These are phyloP conservation scores for Pseudopodoces humilis DNA, from an alignment of 2,113 vertebrate genomes.

Conservation along the genomic window DNA sequence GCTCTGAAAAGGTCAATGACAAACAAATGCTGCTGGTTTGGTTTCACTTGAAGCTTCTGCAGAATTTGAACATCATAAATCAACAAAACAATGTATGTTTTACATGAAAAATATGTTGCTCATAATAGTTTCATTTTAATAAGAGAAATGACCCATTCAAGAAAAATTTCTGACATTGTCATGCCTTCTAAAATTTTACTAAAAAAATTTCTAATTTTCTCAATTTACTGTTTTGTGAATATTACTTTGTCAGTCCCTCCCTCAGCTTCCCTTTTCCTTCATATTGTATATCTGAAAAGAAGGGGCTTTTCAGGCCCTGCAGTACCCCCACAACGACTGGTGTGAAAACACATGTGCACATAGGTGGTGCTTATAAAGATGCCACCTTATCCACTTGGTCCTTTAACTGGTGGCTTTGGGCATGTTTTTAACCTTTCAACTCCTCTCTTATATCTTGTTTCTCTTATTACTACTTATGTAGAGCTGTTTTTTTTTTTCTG, in stretches of 20 bases:
- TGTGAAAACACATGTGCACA: neutral
- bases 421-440: neutral
- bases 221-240: neutral
- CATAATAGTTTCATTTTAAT: neutral
- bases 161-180: neutral
- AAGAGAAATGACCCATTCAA: neutral
- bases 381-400: neutral
- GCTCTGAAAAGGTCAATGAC: neutral
- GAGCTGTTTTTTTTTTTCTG: neutral
- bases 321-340: rapidly evolving
- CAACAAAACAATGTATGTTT: neutral
- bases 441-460: neutral
- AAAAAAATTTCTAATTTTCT: neutral
- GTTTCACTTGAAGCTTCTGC: neutral
- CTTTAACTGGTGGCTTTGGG: neutral
- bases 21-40: neutral
- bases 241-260: neutral
- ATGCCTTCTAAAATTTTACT: neutral
- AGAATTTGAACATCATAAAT: neutral
- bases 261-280: neutral
- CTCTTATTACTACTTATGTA: neutral
- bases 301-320: neutral
- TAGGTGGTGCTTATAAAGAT: neutral
- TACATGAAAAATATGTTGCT: neutral
- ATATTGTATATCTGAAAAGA: neutral